Evolutionary conservation across 2,888 invertebrate species (phyloP).

Genomic region (Dolomedes plantarius): DNA sequence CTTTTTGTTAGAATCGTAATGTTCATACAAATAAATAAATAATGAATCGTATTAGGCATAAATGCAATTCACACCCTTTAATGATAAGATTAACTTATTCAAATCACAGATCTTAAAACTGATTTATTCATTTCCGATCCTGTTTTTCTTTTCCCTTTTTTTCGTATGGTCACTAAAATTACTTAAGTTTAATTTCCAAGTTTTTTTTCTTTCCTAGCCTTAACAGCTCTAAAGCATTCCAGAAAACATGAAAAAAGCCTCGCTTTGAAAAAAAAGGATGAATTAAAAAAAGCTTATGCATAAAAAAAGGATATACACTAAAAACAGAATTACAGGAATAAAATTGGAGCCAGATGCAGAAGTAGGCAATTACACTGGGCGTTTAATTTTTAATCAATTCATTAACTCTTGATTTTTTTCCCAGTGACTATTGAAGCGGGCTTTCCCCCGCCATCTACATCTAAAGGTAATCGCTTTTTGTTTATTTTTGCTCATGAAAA

Average conservation of each 20-base stretch:
- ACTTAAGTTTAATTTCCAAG: neutral
- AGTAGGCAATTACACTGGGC: conserved; percentile 25
- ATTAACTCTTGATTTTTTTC: conserved; percentile 33
- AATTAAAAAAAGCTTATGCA: neutral
- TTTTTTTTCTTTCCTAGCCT: neutral
- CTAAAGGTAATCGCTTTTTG: neutral
- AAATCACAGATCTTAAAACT: conserved; percentile 30
- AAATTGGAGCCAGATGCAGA: conserved; percentile 11
- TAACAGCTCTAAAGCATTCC: neutral
- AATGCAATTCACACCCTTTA: neutral
- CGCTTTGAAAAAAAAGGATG: neutral
- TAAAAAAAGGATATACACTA: conserved; percentile 6
- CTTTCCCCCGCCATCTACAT: neutral
- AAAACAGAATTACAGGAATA: conserved; percentile 41
- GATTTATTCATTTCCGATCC: conserved; percentile 24
- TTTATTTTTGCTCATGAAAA: neutral
- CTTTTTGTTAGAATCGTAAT: too few species aligned
- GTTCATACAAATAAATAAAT: conserved; percentile 12
- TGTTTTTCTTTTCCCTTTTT: too few species aligned
- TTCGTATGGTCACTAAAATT: conserved; percentile 33
- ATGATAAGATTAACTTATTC: conserved; percentile 9
- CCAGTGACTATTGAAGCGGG: neutral
- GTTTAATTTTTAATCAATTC: conserved; percentile 62
- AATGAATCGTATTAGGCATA: neutral
- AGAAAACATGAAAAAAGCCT: neutral